Percentiles rank a stretch among this genome's conserved stretches.
Conservation (phyloP, 1,140 invertebrate species). For the Uloborus diversus region DNA sequence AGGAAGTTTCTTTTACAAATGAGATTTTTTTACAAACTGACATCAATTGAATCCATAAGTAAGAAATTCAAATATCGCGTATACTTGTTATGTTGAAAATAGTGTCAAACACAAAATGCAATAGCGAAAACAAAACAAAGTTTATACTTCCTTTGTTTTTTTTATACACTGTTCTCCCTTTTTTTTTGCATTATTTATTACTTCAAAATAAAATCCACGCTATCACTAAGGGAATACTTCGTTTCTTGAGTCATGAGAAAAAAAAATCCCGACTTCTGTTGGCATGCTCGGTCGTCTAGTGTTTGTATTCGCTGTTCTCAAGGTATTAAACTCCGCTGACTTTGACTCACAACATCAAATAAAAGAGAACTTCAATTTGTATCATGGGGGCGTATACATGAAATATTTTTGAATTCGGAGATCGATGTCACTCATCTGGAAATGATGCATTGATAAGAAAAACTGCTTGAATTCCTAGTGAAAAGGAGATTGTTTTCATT, state of each 20-base stretch:
- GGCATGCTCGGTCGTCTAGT: conserved; percentile 31
- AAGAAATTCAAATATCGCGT: no score
- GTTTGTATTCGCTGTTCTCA: conserved; percentile 41
- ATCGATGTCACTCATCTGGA: no score
- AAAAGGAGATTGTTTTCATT: no score
- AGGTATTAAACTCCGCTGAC: conserved; percentile 44
- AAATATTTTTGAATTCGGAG: no score
- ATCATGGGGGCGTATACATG: conserved; percentile 27
- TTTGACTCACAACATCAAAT: conserved; percentile 45
- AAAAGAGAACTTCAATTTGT: conserved; percentile 44
- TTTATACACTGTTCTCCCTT: conserved; percentile 21
- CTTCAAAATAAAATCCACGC: conserved; percentile 41
- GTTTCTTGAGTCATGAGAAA: conserved; percentile 25
- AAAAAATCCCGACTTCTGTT: conserved; percentile 6
- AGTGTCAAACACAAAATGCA: background rate
- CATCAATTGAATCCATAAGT: no score
- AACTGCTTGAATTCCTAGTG: no score
- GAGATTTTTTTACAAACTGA: no score
- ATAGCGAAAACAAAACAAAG: conserved; percentile 22
- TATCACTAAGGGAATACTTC: conserved; percentile 36
- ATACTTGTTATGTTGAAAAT: no score
- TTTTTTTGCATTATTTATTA: conserved; percentile 46
- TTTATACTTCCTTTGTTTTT: conserved; percentile 24
- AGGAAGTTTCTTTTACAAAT: no score
- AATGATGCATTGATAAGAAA: no score